phyloP scores from a whole-genome alignment of 2,888 invertebrate genomes.

The Nasonovia ribisnigri region DNA sequence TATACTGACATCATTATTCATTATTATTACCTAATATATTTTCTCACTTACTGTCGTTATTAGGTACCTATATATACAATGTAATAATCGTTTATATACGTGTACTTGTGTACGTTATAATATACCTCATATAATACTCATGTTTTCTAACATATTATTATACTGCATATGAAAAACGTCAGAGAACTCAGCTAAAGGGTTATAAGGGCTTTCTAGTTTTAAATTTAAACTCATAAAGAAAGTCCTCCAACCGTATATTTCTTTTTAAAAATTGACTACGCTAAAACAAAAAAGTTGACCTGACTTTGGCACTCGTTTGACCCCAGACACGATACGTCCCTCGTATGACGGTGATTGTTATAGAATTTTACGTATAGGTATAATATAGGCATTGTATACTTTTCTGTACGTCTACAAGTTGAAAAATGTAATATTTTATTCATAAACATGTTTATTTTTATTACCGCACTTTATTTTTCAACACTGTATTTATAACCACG shows the following conservation, averaged over 20 bases:
- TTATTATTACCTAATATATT: background rate
- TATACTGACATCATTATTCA: background rate
- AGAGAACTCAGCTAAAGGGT: background rate
- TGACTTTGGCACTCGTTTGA: background rate
- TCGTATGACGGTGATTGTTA: background rate
- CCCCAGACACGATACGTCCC: background rate
- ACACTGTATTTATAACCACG: background rate
- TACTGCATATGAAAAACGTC: background rate
- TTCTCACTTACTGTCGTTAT: background rate
- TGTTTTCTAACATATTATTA: background rate
- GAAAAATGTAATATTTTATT: constrained; percentile 35
- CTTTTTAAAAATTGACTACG: background rate
- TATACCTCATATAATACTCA: background rate
- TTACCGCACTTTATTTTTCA: background rate
- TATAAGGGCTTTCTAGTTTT: background rate
- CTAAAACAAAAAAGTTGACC: constrained; percentile 23
- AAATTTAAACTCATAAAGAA: background rate
- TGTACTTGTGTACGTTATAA: background rate
- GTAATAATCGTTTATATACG: background rate
- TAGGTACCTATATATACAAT: background rate
- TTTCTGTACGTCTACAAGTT: constrained; percentile 25
- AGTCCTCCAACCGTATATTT: background rate
- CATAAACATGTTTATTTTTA: constrained; percentile 11
- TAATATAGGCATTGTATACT: background rate
- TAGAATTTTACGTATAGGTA: background rate